Conservation (phyloP, 2,113 vertebrate species). For the Austrofundulus limnaeus region DNA sequence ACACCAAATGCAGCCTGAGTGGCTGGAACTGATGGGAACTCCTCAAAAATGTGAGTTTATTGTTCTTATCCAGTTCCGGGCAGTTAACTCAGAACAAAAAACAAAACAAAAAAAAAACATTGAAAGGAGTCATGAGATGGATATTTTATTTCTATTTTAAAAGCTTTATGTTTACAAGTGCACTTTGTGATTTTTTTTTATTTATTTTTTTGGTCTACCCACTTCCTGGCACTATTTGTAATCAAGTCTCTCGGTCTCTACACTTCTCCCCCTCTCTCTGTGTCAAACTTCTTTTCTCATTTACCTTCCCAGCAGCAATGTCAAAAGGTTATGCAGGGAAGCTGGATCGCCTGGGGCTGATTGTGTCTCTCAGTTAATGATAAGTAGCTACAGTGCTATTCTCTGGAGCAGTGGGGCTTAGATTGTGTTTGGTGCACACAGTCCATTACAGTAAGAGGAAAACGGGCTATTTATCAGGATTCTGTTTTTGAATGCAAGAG, state of each 20-base stretch:
- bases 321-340: conserved; percentile 72
- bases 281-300: conserved; percentile 62
- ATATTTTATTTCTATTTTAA: conserved; percentile 2
- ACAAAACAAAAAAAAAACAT: no score
- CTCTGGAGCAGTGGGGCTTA: conserved; percentile 48
- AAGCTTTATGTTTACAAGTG: background rate
- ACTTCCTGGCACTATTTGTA: conserved; percentile 43
- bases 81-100: conserved; percentile 26
- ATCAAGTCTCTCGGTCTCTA: conserved; percentile 43
- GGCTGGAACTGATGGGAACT: conserved; percentile 13
- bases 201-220: conserved; percentile 31
- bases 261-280: conserved; percentile 14
- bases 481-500: conserved; percentile 24
- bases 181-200: conserved; percentile 2
- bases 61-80: conserved; percentile 35
- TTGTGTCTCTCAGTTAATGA: conserved; percentile 77
- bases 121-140: conserved; percentile 4
- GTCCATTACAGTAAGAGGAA: conserved; percentile 28
- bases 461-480: conserved; percentile 25
- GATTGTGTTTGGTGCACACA: conserved; percentile 30
- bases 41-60: conserved; percentile 24
- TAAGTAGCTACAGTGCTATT: conserved; percentile 71
- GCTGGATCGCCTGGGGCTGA: conserved; percentile 67
- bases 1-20: conserved; percentile 16
- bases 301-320: conserved; percentile 75